Conservation (phyloP, 1,140 invertebrate species). For the Dysdera silvatica region DNA sequence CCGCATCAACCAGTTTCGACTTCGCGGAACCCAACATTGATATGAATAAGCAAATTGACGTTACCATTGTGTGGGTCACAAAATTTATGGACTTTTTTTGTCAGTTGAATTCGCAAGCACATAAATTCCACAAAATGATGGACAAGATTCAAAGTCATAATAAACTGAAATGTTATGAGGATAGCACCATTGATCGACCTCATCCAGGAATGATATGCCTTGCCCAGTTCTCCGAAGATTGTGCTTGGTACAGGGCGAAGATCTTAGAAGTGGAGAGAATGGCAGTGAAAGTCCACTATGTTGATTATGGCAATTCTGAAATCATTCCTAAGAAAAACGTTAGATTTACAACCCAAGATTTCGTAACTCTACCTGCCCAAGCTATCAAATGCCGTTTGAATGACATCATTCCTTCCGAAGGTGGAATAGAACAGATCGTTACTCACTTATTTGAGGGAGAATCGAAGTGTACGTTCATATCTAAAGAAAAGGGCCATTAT, state of each 20-base stretch:
- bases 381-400: slow-evolving; percentile 17
- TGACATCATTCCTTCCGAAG: slow-evolving; percentile 9
- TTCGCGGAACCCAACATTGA: background rate
- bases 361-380: slow-evolving; percentile 12
- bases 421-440: slow-evolving; percentile 1
- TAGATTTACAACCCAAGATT: slow-evolving; percentile 8
- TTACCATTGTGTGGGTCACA: too few species aligned
- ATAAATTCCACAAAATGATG: slow-evolving; percentile 20
- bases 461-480: slow-evolving; percentile 4
- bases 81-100: slow-evolving; percentile 16
- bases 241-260: slow-evolving; percentile 68
- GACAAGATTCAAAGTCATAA: slow-evolving; percentile 13
- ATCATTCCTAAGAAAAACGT: slow-evolving; percentile 15
- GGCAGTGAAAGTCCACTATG: slow-evolving; percentile 63
- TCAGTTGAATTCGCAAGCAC: slow-evolving; percentile 9
- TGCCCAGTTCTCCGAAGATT: slow-evolving; percentile 62
- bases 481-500: slow-evolving; percentile 7
- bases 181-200: slow-evolving; percentile 33
- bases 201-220: slow-evolving; percentile 55
- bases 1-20: slow-evolving; percentile 8
- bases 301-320: slow-evolving; percentile 68
- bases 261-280: slow-evolving; percentile 59
- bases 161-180: background rate
- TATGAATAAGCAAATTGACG: background rate
- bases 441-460: slow-evolving; percentile 17